Evolutionary conservation across 2,797 vertebrate species (phyloP), one percentile per base, ranked within the genome.

Genomic region (Pangasius larnaudii): DNA sequence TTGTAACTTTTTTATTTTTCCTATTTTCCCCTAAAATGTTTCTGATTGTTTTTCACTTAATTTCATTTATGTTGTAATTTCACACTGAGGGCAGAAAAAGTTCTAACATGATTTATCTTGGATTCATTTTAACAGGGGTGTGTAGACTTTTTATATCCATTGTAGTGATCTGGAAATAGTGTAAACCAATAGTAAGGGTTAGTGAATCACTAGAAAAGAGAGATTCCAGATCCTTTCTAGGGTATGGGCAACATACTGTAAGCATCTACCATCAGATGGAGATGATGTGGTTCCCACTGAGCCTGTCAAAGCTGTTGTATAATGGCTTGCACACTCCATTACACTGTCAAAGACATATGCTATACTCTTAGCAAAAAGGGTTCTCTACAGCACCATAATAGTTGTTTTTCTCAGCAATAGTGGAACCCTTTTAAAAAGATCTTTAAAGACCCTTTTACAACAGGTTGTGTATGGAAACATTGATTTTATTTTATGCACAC

Each of bases 281-380:
- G 69, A 80, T 87, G 85, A 87, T 67, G 39, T 58, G 18, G 78
- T 53, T 91, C 58, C 84, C 58, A 30, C 59, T 74, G 82, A 83
- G 88, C 53, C 74, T 59, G 46, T 85, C 56, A 78, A 16, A 88
- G 69, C 75, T 84, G 58, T 56, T 24, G 74, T 67, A 77, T 79
- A 81, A 85, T 75, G 33, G 78, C 67, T 89, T 86, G 94, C 96
- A 95, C 91, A 95, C 94, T 94, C 94, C 96, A 95, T 95, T 95
- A 96, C 95, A 93, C 96, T 98, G 97, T 98, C 97, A 97, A 93
- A 96, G 93, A 92, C 97, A 96, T 94, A 96, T 97, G 97, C 96
- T 94, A 95, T 5, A 16, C 30, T 71, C 82, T 67, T 49, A 51
- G 5, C 7, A 83, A 63, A 39, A 59, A 63, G 59, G 8, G 36